Evolutionary conservation across 2,888 invertebrate genomes (phyloP).

Genomic region (Philopedon plagiatum): DNA sequence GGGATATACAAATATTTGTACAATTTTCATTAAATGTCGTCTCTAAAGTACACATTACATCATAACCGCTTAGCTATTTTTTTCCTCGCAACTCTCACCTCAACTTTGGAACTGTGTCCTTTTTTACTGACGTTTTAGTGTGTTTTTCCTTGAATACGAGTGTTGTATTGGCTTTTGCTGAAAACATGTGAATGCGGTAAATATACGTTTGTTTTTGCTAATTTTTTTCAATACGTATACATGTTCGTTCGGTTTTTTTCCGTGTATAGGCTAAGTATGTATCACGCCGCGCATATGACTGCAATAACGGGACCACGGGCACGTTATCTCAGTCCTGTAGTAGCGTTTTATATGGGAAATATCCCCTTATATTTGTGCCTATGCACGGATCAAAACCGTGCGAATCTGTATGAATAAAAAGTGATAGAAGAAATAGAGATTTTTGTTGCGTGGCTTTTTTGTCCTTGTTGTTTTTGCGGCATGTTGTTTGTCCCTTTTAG

Average conservation of each 20-base stretch:
- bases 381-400: too few relatives aligned
- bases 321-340: too few relatives aligned
- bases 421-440: background rate
- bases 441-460: background rate
- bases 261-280: too few relatives aligned
- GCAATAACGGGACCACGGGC: too few relatives aligned
- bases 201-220: background rate
- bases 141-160: constrained; percentile 6
- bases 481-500: too few relatives aligned
- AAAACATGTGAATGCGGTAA: background rate
- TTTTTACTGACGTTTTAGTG: background rate
- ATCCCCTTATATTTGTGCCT: too few relatives aligned
- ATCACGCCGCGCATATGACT: too few relatives aligned
- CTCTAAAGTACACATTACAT: constrained; percentile 21
- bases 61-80: constrained; percentile 22
- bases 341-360: too few relatives aligned
- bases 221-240: too few relatives aligned
- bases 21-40: constrained; percentile 9
- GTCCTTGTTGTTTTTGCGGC: too few relatives aligned
- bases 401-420: too few relatives aligned
- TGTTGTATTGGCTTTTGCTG: background rate
- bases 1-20: constrained; percentile 6
- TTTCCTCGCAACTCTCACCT: constrained; percentile 1
- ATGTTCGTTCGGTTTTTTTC: too few relatives aligned
- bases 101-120: background rate